Evolutionary conservation across 2,888 invertebrate genomes (phyloP).

Genomic region (Teinopalpus imperialis): DNA sequence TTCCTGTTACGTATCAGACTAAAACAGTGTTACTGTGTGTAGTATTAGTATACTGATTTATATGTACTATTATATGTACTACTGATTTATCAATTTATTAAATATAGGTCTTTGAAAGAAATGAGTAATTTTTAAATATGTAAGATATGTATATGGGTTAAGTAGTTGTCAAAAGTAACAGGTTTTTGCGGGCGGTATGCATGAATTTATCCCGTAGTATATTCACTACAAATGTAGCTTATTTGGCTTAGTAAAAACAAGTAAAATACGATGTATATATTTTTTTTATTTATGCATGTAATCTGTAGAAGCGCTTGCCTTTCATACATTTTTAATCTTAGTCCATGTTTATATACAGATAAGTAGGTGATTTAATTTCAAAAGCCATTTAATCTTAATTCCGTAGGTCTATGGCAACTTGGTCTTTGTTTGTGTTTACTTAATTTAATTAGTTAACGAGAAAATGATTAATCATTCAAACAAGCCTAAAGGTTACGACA

Average conservation of each 20-base stretch:
- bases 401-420: slow-evolving; percentile 34
- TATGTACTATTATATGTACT: no score
- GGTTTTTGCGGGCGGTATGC: slow-evolving; percentile 8
- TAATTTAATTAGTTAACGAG: slow-evolving; percentile 31
- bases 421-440: slow-evolving; percentile 39
- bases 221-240: slow-evolving; percentile 5
- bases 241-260: slow-evolving; percentile 10
- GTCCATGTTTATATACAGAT: slow-evolving; percentile 19
- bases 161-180: slow-evolving; percentile 18
- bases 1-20: no score
- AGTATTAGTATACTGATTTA: no score
- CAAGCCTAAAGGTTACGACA: slow-evolving; percentile 6
- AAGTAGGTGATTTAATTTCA: slow-evolving; percentile 25
- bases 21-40: no score
- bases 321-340: slow-evolving; percentile 26
- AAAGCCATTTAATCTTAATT: slow-evolving; percentile 25
- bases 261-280: slow-evolving; percentile 13
- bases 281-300: slow-evolving; percentile 22
- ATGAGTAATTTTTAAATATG: slow-evolving; percentile 1
- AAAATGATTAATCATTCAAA: slow-evolving; percentile 14
- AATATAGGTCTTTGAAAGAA: slow-evolving; percentile 5
- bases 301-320: slow-evolving; percentile 19
- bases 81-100: neutral
- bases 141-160: slow-evolving; percentile 11
- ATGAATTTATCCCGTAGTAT: slow-evolving; percentile 11